Evolutionary conservation across 2,113 vertebrate genomes (phyloP), one percentile per base, ranked within the genome.

Genomic region (Trachemys scripta): DNA sequence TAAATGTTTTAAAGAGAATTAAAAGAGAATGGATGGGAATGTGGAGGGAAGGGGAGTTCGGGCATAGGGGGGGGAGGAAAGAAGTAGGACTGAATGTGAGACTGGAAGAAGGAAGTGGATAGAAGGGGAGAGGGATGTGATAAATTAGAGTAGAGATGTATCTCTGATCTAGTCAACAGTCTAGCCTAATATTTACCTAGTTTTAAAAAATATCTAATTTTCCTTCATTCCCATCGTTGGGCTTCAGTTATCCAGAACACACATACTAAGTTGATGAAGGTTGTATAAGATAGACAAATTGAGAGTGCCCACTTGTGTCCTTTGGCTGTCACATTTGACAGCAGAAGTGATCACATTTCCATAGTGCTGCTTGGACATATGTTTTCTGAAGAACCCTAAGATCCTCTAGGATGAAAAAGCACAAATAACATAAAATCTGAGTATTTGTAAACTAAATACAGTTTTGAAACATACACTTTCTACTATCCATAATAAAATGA

Each of bases 211-310:
- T n/a, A 85, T 1, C 56, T 47, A 31, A 7, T 88, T 90, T 76
- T 38, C 9, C 85, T 75, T 94, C 84, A 42, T 51, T 59, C 7
- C 0, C 0, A 69, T 24, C 89, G 19, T 47, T 75, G 5, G 17
- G 27, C 80, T 90, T 90, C 80, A 85, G n/a, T 59, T 85, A 31
- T 24, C 47, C 90, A 95, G 90, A 87, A 17, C 57, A 84, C 10
- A 83, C 53, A 65, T 4, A 93, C 5, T 35, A 89, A 87, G 10
- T 27, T 82, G 54, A 57, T 42, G 81, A 27, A 42, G 19, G 6
- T 25, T 76, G 12, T 14, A 45, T 14, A 76, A 27, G 6, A 82
- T 14, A 57, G 13, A 45, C 10, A 57, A 53, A 65, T 72, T 89
- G 59, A 80, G 82, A 89, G 31, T 35, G 87, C 11, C 49, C 92